A percentile compares a stretch with the other conserved stretches of the same genome.
Conservation (phyloP, 2,797 vertebrate species). For the Fistularia commersonii region DNA sequence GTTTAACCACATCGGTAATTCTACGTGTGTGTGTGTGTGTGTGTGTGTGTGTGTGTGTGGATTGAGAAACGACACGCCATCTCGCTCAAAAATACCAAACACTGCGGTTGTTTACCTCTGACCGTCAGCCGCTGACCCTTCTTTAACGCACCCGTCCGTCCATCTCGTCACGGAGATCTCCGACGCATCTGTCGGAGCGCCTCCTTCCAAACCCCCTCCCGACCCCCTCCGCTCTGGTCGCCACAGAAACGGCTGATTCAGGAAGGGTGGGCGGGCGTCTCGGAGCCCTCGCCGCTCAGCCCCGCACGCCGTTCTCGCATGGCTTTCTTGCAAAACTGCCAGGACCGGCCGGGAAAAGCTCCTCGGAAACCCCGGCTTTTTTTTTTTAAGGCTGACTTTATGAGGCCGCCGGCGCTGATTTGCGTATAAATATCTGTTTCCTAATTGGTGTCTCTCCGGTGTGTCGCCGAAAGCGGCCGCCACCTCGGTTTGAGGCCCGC, state of each 20-base stretch:
- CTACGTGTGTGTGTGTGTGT: too few relatives aligned
- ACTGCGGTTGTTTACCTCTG: conserved; percentile 33
- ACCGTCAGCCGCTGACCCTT: conserved; percentile 36
- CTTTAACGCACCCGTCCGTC: conserved; percentile 33
- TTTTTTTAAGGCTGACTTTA: conserved; percentile 18
- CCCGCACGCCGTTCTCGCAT: conserved; percentile 72
- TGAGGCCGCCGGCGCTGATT: conserved; percentile 21
- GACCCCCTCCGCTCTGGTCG: conserved; percentile 56
- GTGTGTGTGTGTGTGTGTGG: too few relatives aligned
- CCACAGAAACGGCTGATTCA: conserved; percentile 79
- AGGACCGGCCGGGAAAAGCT: too few relatives aligned
- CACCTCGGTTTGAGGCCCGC: conserved; percentile 11
- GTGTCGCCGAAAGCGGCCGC: too few relatives aligned
- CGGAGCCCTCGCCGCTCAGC: conserved; percentile 69
- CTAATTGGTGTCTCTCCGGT: too few relatives aligned
- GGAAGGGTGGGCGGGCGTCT: conserved; percentile 74
- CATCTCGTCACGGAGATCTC: conserved; percentile 12
- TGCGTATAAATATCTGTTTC: conserved; percentile 11
- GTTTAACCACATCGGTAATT: too few relatives aligned
- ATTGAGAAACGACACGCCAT: too few relatives aligned
- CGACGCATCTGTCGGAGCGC: too few relatives aligned
- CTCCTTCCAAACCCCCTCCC: conserved; percentile 37
- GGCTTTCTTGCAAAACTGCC: conserved; percentile 69
- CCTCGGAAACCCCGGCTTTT: too few relatives aligned
- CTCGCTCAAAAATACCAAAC: too few relatives aligned